These are phyloP conservation scores for Trachymyrmex septentrionalis DNA, from an alignment of 1,140 invertebrate species.

Conservation along the genomic window DNA sequence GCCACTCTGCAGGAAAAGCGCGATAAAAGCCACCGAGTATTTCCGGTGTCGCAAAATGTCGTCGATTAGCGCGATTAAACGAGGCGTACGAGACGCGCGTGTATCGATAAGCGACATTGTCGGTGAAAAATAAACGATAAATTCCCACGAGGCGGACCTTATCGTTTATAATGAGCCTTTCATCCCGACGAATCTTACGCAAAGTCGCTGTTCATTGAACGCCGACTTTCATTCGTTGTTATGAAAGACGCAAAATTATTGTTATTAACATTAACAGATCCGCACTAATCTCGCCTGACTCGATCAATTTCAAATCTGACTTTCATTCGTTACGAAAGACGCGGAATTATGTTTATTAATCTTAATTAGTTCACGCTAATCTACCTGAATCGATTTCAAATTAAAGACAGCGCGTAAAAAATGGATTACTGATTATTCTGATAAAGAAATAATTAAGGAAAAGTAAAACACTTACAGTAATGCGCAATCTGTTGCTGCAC, in stretches of 20 bases:
- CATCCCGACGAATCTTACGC: not conserved
- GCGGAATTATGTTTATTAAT: slow-evolving; percentile 21
- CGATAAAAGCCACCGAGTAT: slow-evolving; percentile 38
- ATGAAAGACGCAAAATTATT: slow-evolving; percentile 23
- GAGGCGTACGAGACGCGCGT: slow-evolving; percentile 12
- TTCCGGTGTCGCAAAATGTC: slow-evolving; percentile 57
- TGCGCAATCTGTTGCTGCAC: not conserved
- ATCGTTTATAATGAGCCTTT: not conserved
- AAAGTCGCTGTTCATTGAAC: not conserved
- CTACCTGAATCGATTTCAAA: not conserved
- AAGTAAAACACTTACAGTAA: not conserved
- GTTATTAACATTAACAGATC: slow-evolving; percentile 10
- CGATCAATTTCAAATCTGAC: not conserved
- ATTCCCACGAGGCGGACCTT: not conserved
- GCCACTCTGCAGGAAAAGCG: slow-evolving; percentile 18
- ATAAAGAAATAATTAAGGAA: not conserved
- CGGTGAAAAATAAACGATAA: slow-evolving; percentile 41
- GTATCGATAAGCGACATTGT: slow-evolving; percentile 38
- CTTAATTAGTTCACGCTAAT: not conserved
- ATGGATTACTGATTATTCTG: not conserved
- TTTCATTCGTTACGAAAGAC: slow-evolving; percentile 26
- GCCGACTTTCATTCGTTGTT: slow-evolving; percentile 14
- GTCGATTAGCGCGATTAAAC: slow-evolving; percentile 43
- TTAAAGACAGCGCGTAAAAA: not conserved
- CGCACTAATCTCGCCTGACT: not conserved